Evolutionary conservation across 92 coral and sea anemone genomes (phyloP), one percentile per base, ranked within the genome.

Genomic region (Actinostola sp.): DNA sequence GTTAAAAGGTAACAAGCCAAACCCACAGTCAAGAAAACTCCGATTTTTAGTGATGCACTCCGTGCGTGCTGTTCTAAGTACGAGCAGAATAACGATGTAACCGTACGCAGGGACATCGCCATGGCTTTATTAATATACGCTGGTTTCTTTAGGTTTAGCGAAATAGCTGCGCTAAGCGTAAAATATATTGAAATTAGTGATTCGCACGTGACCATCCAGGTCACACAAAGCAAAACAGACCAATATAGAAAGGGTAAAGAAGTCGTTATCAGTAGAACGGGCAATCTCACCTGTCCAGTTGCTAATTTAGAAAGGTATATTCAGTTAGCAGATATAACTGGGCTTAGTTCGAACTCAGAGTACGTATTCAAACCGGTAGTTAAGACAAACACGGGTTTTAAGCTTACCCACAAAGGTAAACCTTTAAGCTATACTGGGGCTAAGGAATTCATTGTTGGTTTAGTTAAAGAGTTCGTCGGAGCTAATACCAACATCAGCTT

Each of bases 81-180:
- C 38, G 39, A 77, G 76, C 53, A 34, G 44, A 32, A 42, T 58
- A 54, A 42, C 28, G 38, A 14, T 14, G 38, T 66, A 54, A 67
- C 64, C 33, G 52, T 66, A 34, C 82, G 67, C n/a, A 67, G 79
- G 15, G 65, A 77, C 43, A 71, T 77, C 38, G 34, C 70, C 52
- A 77, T 77, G 79, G 65, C 50, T 16, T 38, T 73, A 35, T 34
- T 43, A 32, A 35, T 27, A 46, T 75, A 59, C 49, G 32, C 80
- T 33, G 86, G 81, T 45, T 80, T 73, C 52, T 54, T 66, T 36
- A 81, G 86, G 30, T 85, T 68, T 59, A 69, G 74, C 44, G 78
- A 67, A 45, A 32, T 85, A 24, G 61, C 72, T 10, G 45, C 76
- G 30, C 64, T 79, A 15, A 72, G 67, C 56, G 67, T 80, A 23